Conservation (phyloP, 1,140 invertebrate genomes). For the Pseudomyrmex pallidus region DNA sequence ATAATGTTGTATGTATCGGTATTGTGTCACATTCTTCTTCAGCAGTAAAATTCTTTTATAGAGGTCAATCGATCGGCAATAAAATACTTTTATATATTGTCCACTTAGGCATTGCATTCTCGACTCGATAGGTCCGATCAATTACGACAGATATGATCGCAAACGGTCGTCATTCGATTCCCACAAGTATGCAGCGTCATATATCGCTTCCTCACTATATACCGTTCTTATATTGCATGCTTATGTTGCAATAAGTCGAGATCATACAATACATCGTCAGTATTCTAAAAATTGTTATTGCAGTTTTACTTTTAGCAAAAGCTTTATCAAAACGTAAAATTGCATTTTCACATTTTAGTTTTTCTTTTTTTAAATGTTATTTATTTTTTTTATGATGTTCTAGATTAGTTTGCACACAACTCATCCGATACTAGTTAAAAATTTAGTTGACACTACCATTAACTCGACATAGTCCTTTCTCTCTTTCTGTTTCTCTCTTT, state of each 20-base stretch:
- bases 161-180: slow-evolving; percentile 15
- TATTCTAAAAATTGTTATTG: neutral
- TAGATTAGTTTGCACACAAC: neutral
- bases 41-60: slow-evolving; percentile 38
- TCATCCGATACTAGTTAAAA: neutral
- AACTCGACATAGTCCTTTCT: neutral
- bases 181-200: neutral
- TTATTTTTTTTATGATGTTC: neutral
- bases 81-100: slow-evolving; percentile 45
- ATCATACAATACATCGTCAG: neutral
- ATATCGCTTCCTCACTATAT: neutral
- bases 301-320: neutral
- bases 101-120: slow-evolving; percentile 33
- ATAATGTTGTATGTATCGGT: slow-evolving; percentile 8
- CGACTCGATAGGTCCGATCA: slow-evolving; percentile 33
- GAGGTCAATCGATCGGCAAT: slow-evolving; percentile 19
- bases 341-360: neutral
- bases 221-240: neutral
- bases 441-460: neutral
- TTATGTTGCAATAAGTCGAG: slow-evolving; percentile 7
- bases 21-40: neutral
- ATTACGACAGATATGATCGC: slow-evolving; percentile 26
- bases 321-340: neutral
- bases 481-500: neutral
- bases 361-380: neutral